Conservation (phyloP, 2,113 vertebrate species). For the Chinchilla lanigera region DNA sequence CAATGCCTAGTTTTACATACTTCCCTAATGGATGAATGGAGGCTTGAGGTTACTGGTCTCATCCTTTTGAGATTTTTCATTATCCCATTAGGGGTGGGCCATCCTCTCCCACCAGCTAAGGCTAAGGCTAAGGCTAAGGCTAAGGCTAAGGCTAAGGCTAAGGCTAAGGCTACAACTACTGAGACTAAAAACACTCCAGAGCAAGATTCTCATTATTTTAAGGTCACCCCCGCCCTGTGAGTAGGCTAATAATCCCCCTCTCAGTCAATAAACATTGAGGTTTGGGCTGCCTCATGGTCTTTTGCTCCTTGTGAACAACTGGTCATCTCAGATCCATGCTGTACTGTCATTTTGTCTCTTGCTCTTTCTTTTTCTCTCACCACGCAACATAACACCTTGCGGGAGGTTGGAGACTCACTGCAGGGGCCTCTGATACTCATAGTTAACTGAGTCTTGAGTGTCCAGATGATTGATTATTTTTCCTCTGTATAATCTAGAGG, state of each 20-base stretch:
- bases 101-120: neutral
- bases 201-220: neutral
- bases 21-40: neutral
- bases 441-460: neutral
- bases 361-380: neutral
- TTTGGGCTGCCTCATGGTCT: neutral
- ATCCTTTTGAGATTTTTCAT: neutral
- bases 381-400: too few species aligned
- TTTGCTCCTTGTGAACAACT: neutral
- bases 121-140: too few species aligned
- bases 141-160: neutral
- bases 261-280: neutral
- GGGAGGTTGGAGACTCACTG: too few species aligned
- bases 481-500: neutral
- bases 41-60: neutral
- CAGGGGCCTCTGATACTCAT: neutral
- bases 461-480: neutral
- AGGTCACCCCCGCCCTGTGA: neutral
- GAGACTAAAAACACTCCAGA: neutral
- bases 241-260: neutral
- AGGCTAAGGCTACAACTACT: neutral
- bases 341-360: neutral
- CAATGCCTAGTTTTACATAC: neutral
- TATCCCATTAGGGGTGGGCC: neutral
- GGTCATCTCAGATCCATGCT: neutral